Base-by-base conservation (phyloP, 2,888 invertebrate genomes). In the Dolichomitus sp. region DNA sequence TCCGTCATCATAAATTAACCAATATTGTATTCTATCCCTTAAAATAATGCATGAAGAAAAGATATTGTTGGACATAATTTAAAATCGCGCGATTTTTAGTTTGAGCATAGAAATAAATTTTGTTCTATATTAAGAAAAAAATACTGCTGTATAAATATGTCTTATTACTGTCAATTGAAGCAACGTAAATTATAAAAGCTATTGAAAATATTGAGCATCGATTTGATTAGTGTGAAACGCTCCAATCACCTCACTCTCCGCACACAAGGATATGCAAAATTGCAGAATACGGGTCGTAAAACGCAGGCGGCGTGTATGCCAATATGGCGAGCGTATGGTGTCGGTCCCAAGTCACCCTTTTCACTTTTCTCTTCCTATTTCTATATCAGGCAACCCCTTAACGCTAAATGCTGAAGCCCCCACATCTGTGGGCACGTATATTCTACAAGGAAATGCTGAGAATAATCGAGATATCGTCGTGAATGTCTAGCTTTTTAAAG, bases 231-330 rank as follows among this genome's bases (percentile, higher is more conserved):
- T 6, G 17, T 48, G 48, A 23, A 27, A 54, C 23, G 52, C 52
- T 14, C 52, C 52, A 54, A 54, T 59, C 33, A n/a, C 9, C 33
- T 33, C n/a, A n/a, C 23, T 23, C 52, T 54, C 14, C n/a, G 30
- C 68, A 66, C 77, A 48, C 27, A 63, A 74, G 69, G 87, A 92
- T 92, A 92, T 92, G 91, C 90, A 92, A 91, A 92, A 92, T 90
- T 90, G 92, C 92, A 91, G 92, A 92, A 92, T 90, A 91, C 88
- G 74, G 89, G 89, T 89, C 90, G 92, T 92, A 91, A 92, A 93
- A 92, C 89, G 90, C 92, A 92, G 90, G 89, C 89, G 93, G 92
- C 87, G 90, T 89, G 88, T 87, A 89, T 87, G 89, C 89, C 91
- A 92, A 93, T 92, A 93, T 90, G 89, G 89, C 86, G 85, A 89